Evolutionary conservation across 2,797 vertebrate genomes (phyloP).

Genomic region (Pampus argenteus): DNA sequence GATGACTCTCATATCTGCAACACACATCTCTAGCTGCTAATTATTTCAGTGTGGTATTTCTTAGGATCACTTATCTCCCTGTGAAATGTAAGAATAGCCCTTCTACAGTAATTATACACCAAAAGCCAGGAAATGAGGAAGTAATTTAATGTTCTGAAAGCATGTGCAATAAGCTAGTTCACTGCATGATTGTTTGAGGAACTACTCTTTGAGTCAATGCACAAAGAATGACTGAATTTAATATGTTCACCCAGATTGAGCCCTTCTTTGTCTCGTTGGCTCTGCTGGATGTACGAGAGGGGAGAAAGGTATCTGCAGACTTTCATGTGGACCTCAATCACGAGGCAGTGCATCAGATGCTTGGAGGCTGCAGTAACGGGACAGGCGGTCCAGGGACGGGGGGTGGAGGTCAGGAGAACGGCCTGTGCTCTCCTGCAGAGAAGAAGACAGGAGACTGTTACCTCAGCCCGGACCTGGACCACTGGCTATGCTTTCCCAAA

Average conservation of each 20-base stretch:
- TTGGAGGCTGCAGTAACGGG: constrained; percentile 66
- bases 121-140: neutral
- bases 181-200: neutral
- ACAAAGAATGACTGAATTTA: constrained; percentile 9
- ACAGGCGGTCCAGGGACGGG: constrained; percentile 29
- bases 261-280: constrained; percentile 95
- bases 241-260: constrained; percentile 87
- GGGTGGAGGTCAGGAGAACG: constrained; percentile 86
- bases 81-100: neutral
- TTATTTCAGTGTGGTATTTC: neutral
- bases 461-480: constrained; percentile 88
- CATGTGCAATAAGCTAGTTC: neutral
- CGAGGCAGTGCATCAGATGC: constrained; percentile 83
- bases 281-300: constrained; percentile 91
- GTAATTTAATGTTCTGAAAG: neutral
- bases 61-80: too few relatives aligned
- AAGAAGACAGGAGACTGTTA: constrained; percentile 88
- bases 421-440: constrained; percentile 79
- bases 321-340: constrained; percentile 97
- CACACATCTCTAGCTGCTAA: neutral
- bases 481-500: constrained; percentile 93
- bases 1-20: neutral
- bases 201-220: neutral
- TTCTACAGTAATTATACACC: neutral
- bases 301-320: constrained; percentile 95